These are phyloP conservation scores for Collichthys lucidus DNA, from an alignment of 2,113 vertebrate genomes.

Conservation along the genomic window DNA sequence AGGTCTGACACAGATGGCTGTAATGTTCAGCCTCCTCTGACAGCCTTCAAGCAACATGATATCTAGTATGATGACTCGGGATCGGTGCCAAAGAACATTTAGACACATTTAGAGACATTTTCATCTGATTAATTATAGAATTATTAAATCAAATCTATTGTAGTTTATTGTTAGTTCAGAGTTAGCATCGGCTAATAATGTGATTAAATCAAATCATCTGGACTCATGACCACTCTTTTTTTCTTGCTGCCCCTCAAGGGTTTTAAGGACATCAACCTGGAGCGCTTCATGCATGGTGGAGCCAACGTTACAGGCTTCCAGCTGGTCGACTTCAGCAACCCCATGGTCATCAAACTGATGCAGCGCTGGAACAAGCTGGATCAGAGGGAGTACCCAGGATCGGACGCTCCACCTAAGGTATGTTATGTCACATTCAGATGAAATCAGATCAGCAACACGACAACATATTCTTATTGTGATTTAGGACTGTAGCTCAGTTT, in stretches of 20 bases:
- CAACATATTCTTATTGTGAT: not conserved
- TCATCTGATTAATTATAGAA: not conserved
- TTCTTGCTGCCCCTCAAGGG: conserved; percentile 82
- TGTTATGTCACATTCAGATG: not conserved
- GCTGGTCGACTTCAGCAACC: conserved; percentile 97
- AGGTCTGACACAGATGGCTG: conserved; percentile 1
- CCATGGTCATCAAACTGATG: conserved; percentile 98
- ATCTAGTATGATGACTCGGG: not conserved
- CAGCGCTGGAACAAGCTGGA: conserved; percentile 99
- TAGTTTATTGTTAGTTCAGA: not conserved
- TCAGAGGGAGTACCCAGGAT: conserved; percentile 98
- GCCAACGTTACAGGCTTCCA: conserved; percentile 99
- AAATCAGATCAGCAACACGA: not conserved
- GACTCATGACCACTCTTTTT: conserved; percentile 22
- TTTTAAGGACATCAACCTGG: conserved; percentile 98
- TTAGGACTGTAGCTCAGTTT: not conserved
- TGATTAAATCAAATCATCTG: not conserved
- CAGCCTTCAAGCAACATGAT: not conserved
- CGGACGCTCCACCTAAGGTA: conserved; percentile 97
- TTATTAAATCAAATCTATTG: not conserved
- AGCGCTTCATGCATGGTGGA: conserved; percentile 98
- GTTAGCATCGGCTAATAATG: not conserved
- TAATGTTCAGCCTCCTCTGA: conserved; percentile 5
- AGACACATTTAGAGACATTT: not conserved
- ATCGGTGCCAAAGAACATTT: not conserved